Evolutionary conservation across 2,113 vertebrate genomes (phyloP), one percentile per base, ranked within the genome.

Genomic region (Anolis sagrei): DNA sequence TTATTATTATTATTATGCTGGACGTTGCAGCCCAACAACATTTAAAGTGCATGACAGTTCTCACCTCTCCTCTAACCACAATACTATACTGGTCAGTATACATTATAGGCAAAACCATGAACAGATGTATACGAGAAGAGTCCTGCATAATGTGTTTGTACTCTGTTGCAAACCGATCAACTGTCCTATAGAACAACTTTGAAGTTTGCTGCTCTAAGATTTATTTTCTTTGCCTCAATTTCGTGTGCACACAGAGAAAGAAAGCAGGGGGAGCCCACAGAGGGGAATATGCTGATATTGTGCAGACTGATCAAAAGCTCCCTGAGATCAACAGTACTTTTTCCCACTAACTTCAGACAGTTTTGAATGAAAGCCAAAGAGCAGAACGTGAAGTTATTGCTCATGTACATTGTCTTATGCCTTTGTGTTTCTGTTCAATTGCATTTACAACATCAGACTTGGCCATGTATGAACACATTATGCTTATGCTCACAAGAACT

Each of bases 301-400:
- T 76, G 29, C 39, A 81, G 44, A n/a, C 39, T 51, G 58, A 80
- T 79, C 82, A 86, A 86, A 80, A 32, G 39, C 34, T 32, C 69
- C 25, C 39, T 75, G 58, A 66, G 58, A 73, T 75, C 39, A 66
- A 44, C 58, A 49, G 18, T 1, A 13, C n/a, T 32, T 76, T 66
- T 66, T 66, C 82, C 73, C 82, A 83, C 58, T 76, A n/a, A 86
- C 61, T 86, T 79, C 58, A 86, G 77, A 69, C 13, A 36, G 58
- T 86, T 62, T 79, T 36, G 39, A 79, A 21, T 36, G 36, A 62
- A 86, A 58, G 54, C 69, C 58, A 81, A 75, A 74, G 23, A 81
- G 84, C n/a, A 4, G 27, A 64, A 74, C 79, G 48, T 66, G 69
- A 81, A 80, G 70, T 25, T 32, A 49, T 75, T 74, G 69, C 23